Conservation (phyloP, 1,140 invertebrate genomes). For the Laupala kohalensis region DNA sequence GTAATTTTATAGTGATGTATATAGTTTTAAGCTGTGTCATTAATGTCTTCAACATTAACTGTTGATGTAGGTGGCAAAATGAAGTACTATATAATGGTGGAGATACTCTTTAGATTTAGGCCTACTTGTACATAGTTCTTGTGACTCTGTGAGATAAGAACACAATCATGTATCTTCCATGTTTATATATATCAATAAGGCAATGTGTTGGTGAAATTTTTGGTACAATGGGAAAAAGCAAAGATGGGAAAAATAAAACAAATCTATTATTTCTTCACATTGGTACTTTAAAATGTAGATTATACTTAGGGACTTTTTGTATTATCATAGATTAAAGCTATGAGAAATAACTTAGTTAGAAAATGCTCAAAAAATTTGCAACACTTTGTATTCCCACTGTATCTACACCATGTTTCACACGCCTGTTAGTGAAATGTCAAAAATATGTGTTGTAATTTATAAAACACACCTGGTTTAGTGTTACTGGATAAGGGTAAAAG, state of each 20-base stretch:
- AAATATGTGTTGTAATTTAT: not conserved
- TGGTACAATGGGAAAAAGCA: not conserved
- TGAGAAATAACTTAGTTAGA: not conserved
- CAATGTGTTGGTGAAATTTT: not conserved
- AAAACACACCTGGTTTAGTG: not conserved
- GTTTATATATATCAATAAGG: not conserved
- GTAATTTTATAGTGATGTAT: not conserved
- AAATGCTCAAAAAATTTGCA: not conserved
- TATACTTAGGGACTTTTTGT: not conserved
- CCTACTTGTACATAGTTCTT: not conserved
- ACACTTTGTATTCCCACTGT: not conserved
- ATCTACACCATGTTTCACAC: not conserved
- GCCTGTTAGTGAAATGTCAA: not conserved
- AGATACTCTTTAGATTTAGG: not conserved
- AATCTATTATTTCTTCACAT: not conserved
- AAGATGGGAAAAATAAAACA: not conserved
- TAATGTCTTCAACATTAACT: not conserved
- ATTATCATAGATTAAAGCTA: not conserved
- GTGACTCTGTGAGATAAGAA: not conserved
- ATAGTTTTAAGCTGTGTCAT: not conserved
- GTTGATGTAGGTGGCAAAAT: not conserved
- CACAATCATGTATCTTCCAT: not conserved
- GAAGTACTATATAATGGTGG: not conserved
- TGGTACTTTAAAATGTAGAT: not conserved
- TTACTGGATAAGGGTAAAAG: not conserved